A percentile compares a stretch with the other conserved stretches of the same genome.
Conservation (phyloP, 92 coral and sea anemone species). For the Bergia sp. region DNA sequence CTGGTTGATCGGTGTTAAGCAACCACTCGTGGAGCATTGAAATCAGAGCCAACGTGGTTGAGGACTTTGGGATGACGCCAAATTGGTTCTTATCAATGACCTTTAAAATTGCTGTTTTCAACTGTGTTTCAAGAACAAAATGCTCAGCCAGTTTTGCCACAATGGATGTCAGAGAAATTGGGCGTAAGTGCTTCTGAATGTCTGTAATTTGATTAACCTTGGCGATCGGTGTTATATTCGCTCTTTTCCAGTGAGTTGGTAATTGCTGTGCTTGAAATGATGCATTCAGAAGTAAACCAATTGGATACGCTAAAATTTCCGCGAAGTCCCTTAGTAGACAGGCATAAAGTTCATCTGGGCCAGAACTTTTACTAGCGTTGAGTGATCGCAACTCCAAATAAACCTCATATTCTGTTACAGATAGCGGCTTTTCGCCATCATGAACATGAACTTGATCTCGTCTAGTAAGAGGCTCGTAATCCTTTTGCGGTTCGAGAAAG, state of each 20-base stretch:
- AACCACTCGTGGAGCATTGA: conserved; percentile 35
- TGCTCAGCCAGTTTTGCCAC: conserved; percentile 43
- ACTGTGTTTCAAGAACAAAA: conserved; percentile 22
- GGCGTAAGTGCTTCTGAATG: not conserved
- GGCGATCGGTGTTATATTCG: conserved; percentile 52
- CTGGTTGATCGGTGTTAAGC: not conserved
- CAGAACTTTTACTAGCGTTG: not conserved
- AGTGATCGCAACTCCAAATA: conserved; percentile 24
- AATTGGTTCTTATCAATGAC: conserved; percentile 48
- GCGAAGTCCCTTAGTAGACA: conserved; percentile 58
- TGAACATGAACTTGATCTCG: conserved; percentile 6
- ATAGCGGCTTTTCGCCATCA: conserved; percentile 47
- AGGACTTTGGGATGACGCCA: conserved; percentile 59
- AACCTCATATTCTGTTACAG: conserved; percentile 36
- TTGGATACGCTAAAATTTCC: conserved; percentile 56
- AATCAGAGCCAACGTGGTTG: conserved; percentile 55
- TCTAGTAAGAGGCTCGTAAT: conserved; percentile 52
- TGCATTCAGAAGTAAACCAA: conserved; percentile 42
- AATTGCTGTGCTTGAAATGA: not conserved
- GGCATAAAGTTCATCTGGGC: conserved; percentile 59
- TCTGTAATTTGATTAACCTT: conserved; percentile 5
- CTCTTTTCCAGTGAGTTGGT: conserved; percentile 50
- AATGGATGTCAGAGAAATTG: conserved; percentile 24
- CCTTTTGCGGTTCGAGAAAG: conserved; percentile 46
- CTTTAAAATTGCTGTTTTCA: conserved; percentile 39